Evolutionary conservation across 92 coral and sea anemone species (phyloP).

Genomic region (Umimayanthus chanpuru): DNA sequence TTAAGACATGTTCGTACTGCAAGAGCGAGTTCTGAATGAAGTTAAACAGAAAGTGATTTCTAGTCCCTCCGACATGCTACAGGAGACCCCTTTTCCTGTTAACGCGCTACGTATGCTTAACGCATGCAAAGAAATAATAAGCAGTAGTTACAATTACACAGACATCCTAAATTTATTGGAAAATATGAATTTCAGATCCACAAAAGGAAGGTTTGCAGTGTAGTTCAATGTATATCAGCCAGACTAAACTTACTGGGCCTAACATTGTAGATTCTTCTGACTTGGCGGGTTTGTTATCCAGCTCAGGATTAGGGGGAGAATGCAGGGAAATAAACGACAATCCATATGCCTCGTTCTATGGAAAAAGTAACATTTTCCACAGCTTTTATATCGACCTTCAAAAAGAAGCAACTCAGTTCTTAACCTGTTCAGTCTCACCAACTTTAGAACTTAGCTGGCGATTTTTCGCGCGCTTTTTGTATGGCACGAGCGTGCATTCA

Average conservation of each 20-base stretch:
- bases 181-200: not conserved
- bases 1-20: too few species aligned
- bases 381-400: not conserved
- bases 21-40: too few species aligned
- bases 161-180: not conserved
- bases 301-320: conserved; percentile 83
- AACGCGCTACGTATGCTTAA: too few species aligned
- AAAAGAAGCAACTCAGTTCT: not conserved
- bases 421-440: not conserved
- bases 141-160: too few species aligned
- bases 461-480: too few species aligned
- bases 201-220: not conserved
- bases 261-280: conserved; percentile 17
- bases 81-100: too few species aligned
- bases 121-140: too few species aligned
- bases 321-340: conserved; percentile 89
- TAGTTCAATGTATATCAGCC: not conserved
- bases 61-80: too few species aligned
- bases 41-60: too few species aligned
- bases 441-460: too few species aligned
- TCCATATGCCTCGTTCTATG: conserved; percentile 88
- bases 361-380: not conserved
- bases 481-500: too few species aligned
- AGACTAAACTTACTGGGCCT: conserved; percentile 51
- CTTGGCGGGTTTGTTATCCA: conserved; percentile 42